Evolutionary conservation across 2,888 invertebrate genomes (phyloP), one percentile per base, ranked within the genome.

Genomic region (Trimorus sp.): DNA sequence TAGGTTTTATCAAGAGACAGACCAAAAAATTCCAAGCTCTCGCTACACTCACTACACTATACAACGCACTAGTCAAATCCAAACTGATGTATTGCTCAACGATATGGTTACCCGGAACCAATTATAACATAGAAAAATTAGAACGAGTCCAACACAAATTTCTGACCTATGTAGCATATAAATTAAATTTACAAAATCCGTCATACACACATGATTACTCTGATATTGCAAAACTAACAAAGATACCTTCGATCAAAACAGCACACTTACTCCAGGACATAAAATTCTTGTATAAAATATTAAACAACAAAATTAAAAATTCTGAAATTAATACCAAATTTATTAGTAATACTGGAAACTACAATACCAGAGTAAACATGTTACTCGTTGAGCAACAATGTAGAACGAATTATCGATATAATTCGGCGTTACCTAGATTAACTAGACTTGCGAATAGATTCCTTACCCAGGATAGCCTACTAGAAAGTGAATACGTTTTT

Each of bases 1-100:
- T 69, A 7, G 69, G 69, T 15, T 77, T 77, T 51, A 26, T 77
- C 1, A 63, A 68, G 36, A 77, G 69, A 26, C 54, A 77, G 26
- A 62, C 59, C 15, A 12, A n/a, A 3, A 26, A 69, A 38, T 69
- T 69, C 12, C 37, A 12, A 37, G 53, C 58, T 11, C 0, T 60
- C 1, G 51, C 68, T 14, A 68, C 76, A 11, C 15, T 76, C 1
- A 14, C 12, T 8, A 66, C 15, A 11, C 15, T 68, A 5, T 69
- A 76, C n/a, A 68, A 60, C 37, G 48, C 76, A 1, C 36, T 68
- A 14, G 60, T 76, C 2, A 76, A 69, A 49, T 54, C 62, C 15
- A 69, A 68, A 45, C 38, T 76, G 7, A 69, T 68, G 54, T 69
- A 68, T 15, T 48, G 68, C 12, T 68, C 60, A 3, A 8, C 15